These are phyloP conservation scores for Corynorhinus townsendii DNA, from an alignment of 2,113 vertebrate genomes.

Conservation along the genomic window DNA sequence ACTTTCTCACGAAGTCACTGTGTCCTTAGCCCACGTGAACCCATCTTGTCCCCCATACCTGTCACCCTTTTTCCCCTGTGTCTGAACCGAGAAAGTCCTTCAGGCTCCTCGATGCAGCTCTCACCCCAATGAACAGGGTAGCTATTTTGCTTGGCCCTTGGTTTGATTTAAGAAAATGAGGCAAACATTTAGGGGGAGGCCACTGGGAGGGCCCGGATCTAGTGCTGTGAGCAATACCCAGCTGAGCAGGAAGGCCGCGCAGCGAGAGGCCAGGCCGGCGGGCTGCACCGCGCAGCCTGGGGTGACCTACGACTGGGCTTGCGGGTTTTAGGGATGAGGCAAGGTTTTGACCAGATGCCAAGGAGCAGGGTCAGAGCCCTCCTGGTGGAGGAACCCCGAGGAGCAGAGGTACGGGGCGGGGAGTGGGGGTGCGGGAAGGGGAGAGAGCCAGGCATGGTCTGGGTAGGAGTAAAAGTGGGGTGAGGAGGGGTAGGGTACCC, in stretches of 20 bases:
- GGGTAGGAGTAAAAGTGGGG: too few species aligned
- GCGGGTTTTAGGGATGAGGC: neutral
- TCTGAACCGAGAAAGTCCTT: neutral
- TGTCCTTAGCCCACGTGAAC: neutral
- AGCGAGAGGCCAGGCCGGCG: accelerated
- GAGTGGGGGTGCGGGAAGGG: neutral
- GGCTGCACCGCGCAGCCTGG: too few species aligned
- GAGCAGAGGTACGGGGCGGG: neutral
- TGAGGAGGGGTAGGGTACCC: accelerated
- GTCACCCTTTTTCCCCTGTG: neutral
- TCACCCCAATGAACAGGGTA: neutral
- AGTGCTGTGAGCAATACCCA: neutral
- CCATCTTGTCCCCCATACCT: neutral
- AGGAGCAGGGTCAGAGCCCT: neutral
- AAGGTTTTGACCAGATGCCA: neutral
- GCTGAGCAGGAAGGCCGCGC: accelerated
- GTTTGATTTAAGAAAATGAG: neutral
- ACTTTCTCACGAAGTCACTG: neutral
- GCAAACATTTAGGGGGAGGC: neutral
- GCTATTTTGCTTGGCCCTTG: neutral
- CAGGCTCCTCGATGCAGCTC: neutral
- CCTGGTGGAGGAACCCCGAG: neutral
- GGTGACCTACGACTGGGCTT: neutral
- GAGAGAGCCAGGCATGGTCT: accelerated
- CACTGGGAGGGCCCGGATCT: neutral